Evolutionary conservation across 2,797 vertebrate species (phyloP).

Genomic region (Naso thynnoides): DNA sequence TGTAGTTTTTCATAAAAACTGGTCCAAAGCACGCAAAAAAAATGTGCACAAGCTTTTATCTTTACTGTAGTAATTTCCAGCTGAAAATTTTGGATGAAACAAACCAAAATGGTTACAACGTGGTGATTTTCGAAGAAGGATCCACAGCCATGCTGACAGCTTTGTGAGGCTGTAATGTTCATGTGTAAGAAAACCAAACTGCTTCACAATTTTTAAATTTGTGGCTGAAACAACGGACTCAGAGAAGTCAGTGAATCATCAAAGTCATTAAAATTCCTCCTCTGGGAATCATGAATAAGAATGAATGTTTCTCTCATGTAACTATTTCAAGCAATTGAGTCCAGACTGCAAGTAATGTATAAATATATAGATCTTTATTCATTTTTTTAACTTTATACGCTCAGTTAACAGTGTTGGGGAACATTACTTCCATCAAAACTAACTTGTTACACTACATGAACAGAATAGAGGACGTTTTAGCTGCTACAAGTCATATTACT

Average conservation of each 20-base stretch:
- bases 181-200: too few species aligned
- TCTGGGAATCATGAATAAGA: neutral
- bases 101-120: neutral
- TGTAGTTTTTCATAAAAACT: neutral
- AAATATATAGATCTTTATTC: conserved; percentile 90
- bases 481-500: conserved; percentile 39
- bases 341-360: conserved; percentile 70
- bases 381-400: conserved; percentile 79
- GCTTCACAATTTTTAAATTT: neutral
- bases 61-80: neutral
- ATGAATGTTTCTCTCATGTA: neutral
- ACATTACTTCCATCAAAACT: conserved; percentile 53
- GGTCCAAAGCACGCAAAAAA: neutral
- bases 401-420: conserved; percentile 81
- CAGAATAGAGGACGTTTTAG: conserved; percentile 26
- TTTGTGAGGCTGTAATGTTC: neutral
- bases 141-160: neutral
- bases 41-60: neutral
- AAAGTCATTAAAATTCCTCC: neutral
- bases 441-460: conserved; percentile 47
- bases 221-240: neutral
- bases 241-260: neutral
- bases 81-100: neutral
- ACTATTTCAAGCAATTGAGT: conserved; percentile 20
- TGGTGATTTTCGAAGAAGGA: neutral